These are phyloP conservation scores for Corvus moneduloides DNA, from an alignment of 2,113 vertebrate species.

Conservation along the genomic window DNA sequence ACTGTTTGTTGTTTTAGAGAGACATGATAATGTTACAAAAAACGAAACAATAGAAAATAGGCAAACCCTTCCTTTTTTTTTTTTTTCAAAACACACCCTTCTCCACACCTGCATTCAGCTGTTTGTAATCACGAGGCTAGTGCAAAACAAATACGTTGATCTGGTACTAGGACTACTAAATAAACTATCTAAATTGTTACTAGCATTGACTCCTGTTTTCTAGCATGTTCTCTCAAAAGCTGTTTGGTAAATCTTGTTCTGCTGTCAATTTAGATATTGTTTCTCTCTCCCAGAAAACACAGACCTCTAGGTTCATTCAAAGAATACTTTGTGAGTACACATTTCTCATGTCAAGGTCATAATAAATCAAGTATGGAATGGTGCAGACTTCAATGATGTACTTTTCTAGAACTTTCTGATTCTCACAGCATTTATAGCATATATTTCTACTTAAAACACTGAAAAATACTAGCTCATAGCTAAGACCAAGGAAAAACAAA, in stretches of 20 bases:
- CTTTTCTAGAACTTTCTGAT: not conserved
- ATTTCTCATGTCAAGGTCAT: not conserved
- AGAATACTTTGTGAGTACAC: not conserved
- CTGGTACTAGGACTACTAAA: not conserved
- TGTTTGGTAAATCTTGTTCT: not conserved
- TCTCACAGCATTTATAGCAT: not conserved
- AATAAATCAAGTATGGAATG: not conserved
- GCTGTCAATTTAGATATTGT: not conserved
- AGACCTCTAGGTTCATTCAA: not conserved
- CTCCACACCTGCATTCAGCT: not conserved
- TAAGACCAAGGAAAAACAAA: not conserved
- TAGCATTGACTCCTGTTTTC: not conserved
- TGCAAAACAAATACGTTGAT: not conserved
- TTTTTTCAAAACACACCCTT: not conserved
- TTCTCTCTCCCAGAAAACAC: not conserved
- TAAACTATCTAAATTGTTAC: not conserved
- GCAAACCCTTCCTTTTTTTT: not conserved
- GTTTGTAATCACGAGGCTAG: not conserved
- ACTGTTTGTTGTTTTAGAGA: not conserved
- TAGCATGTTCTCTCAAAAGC: not conserved
- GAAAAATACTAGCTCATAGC: not conserved
- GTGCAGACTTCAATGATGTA: not conserved
- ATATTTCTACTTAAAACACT: not conserved
- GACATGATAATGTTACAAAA: not conserved
- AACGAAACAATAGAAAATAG: not conserved